A percentile compares a stretch with the other conserved stretches of the same genome.
These are phyloP conservation scores for Nannoperca australis DNA, from an alignment of 2,797 vertebrate species.

Conservation along the genomic window DNA sequence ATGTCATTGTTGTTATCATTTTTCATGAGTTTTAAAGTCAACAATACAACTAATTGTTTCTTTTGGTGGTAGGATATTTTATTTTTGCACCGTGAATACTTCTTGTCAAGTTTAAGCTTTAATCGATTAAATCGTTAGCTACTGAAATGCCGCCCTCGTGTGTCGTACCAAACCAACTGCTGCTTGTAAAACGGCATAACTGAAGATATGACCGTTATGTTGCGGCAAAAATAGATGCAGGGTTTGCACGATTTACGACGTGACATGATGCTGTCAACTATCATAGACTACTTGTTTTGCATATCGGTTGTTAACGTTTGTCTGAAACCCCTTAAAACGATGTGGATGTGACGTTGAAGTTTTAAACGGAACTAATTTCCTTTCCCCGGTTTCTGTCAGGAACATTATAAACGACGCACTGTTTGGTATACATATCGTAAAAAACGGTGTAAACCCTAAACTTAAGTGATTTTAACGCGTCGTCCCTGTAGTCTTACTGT, in stretches of 20 bases:
- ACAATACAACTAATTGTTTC: background rate
- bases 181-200: background rate
- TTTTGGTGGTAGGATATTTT: background rate
- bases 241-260: background rate
- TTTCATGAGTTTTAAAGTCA: background rate
- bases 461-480: fast-evolving
- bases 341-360: fast-evolving
- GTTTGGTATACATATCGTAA: fast-evolving
- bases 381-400: background rate
- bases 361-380: slow-evolving; percentile 31
- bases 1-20: background rate
- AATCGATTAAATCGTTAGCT: background rate
- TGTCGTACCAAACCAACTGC: background rate
- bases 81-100: background rate
- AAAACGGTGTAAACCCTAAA: fast-evolving
- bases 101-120: background rate
- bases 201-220: background rate
- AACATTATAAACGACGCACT: slow-evolving; percentile 26
- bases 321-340: fast-evolving
- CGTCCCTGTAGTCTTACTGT: fast-evolving
- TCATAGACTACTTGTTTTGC: fast-evolving
- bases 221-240: background rate
- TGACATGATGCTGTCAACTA: too few species aligned
- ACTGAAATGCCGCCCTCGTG: slow-evolving; percentile 34
- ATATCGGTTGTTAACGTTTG: fast-evolving